These are phyloP conservation scores for Bombus picipes DNA, from an alignment of 1,140 invertebrate species.

Conservation along the genomic window DNA sequence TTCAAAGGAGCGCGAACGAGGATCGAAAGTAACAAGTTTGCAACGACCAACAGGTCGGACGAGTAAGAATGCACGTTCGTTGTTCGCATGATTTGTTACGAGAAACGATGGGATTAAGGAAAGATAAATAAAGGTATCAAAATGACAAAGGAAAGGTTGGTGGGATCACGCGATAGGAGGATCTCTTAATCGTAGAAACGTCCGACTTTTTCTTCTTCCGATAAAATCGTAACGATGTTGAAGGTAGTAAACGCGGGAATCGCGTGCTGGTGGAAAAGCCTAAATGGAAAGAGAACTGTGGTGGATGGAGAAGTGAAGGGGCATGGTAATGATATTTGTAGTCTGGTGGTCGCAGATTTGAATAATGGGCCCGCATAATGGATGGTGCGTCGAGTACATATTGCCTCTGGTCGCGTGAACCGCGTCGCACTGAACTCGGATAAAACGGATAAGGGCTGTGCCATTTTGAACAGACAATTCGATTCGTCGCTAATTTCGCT, in stretches of 20 bases:
- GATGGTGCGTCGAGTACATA: slow-evolving; percentile 71
- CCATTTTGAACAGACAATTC: slow-evolving; percentile 20
- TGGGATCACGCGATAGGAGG: slow-evolving; percentile 42
- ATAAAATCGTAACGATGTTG: not conserved
- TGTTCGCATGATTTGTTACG: not conserved
- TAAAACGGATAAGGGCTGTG: slow-evolving; percentile 67
- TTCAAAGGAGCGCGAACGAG: not conserved
- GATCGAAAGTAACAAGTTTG: not conserved
- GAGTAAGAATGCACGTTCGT: not conserved
- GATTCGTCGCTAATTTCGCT: slow-evolving; percentile 31
- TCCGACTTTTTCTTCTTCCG: not conserved
- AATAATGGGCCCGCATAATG: slow-evolving; percentile 76
- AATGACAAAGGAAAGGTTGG: not conserved
- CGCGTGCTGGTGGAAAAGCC: slow-evolving; percentile 61
- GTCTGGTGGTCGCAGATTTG: slow-evolving; percentile 71
- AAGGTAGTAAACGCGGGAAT: slow-evolving; percentile 58
- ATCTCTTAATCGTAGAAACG: not conserved
- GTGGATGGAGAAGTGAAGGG: not conserved
- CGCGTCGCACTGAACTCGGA: slow-evolving; percentile 54
- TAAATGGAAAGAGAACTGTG: slow-evolving; percentile 21
- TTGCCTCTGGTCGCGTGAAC: slow-evolving; percentile 67
- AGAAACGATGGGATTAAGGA: not conserved
- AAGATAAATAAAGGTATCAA: not conserved
- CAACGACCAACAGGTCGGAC: no score
- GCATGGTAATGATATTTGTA: slow-evolving; percentile 74